A percentile compares a stretch with the other conserved stretches of the same genome.
These are phyloP conservation scores for Phainopepla nitens DNA, from an alignment of 2,113 vertebrate genomes.

Conservation along the genomic window DNA sequence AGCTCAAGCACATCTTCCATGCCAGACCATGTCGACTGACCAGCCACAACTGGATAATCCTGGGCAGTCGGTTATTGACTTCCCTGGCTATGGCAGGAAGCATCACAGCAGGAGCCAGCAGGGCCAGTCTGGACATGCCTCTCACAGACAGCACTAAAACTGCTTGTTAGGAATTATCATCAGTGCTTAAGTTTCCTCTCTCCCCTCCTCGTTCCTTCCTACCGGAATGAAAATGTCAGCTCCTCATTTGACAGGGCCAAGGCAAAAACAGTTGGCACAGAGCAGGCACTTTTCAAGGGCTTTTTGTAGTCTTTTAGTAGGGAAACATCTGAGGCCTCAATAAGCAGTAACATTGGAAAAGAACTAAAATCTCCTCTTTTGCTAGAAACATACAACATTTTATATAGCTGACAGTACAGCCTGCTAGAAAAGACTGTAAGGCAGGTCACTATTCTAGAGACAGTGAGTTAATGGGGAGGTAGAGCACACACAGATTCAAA, in stretches of 20 bases:
- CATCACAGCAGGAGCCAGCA: neutral
- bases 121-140: neutral
- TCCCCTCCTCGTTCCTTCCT: neutral
- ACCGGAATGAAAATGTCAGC: neutral
- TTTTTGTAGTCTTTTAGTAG: neutral
- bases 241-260: neutral
- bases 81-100: neutral
- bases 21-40: neutral
- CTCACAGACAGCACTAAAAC: neutral
- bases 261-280: neutral
- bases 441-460: slow-evolving; percentile 24
- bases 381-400: neutral
- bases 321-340: neutral
- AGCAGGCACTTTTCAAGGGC: neutral
- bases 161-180: neutral
- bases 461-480: neutral
- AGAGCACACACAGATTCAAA: slow-evolving; percentile 36
- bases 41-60: neutral
- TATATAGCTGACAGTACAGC: neutral
- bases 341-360: neutral
- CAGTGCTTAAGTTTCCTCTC: neutral
- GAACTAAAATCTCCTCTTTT: neutral
- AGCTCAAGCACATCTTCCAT: neutral
- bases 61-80: neutral
- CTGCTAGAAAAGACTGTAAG: slow-evolving; percentile 24